phyloP scores from a whole-genome alignment of 2,888 invertebrate species.

The Agrilus biguttatus region DNA sequence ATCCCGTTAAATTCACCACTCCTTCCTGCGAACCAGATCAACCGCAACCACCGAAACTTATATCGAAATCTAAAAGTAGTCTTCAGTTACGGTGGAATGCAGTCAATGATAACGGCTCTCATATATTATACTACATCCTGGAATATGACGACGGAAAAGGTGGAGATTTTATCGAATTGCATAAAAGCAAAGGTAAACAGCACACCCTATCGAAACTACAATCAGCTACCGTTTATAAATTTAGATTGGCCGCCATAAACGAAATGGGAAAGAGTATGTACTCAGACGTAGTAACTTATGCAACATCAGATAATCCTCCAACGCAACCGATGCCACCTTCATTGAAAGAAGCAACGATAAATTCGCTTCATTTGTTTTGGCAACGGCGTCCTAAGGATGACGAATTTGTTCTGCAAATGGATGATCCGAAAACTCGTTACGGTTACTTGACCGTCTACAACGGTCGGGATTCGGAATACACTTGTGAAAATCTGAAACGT shows the following conservation, averaged over 20 bases:
- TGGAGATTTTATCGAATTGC: conserved; percentile 56
- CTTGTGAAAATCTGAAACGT: conserved; percentile 52
- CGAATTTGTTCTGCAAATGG: conserved; percentile 72
- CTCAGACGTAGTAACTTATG: conserved; percentile 51
- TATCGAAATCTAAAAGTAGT: conserved; percentile 54
- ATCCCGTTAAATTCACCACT: conserved; percentile 67
- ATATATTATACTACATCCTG: conserved; percentile 59
- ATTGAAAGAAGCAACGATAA: conserved; percentile 46
- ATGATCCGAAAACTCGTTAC: conserved; percentile 29
- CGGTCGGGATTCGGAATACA: conserved; percentile 56
- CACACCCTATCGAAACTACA: conserved; percentile 61
- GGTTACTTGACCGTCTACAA: conserved; percentile 55
- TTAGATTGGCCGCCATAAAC: conserved; percentile 73
- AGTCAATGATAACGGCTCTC: conserved; percentile 66
- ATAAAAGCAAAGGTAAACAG: conserved; percentile 59
- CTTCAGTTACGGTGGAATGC: conserved; percentile 58
- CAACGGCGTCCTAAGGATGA: conserved; percentile 59
- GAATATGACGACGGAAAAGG: conserved; percentile 62
- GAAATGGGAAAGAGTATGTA: conserved; percentile 61
- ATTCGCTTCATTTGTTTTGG: conserved; percentile 59
- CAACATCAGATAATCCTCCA: conserved; percentile 70
- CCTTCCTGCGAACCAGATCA: conserved; percentile 68
- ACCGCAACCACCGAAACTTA: conserved; percentile 56
- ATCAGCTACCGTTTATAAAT: conserved; percentile 66
- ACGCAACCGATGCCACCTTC: conserved; percentile 63